phyloP scores from a whole-genome alignment of 2,888 invertebrate species.

The Heliconius charithonia region DNA sequence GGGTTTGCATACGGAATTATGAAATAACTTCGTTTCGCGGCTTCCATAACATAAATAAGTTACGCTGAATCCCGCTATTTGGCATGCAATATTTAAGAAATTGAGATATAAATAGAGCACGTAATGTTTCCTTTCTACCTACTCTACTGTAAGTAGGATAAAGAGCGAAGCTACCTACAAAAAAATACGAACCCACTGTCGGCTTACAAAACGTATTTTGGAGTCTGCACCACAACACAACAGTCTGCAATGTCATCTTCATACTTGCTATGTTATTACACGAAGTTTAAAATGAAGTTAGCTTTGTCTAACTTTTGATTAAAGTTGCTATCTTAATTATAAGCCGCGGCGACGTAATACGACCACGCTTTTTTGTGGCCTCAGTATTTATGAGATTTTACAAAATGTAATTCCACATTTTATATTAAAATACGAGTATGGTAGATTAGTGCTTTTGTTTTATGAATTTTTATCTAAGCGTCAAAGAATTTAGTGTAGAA shows the following conservation, averaged over 20 bases:
- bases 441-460: background rate
- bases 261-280: constrained; percentile 14
- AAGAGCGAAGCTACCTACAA: too few species aligned
- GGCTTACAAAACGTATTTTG: background rate
- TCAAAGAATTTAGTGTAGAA: too few species aligned
- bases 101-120: too few species aligned
- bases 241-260: constrained; percentile 11
- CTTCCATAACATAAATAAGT: too few species aligned
- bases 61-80: too few species aligned
- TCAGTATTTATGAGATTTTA: constrained; percentile 14
- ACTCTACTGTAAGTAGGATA: too few species aligned
- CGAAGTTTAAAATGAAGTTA: constrained; percentile 9
- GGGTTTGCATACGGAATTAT: too few species aligned
- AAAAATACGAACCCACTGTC: background rate
- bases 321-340: constrained; percentile 18
- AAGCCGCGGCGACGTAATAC: constrained; percentile 16
- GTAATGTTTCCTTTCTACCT: too few species aligned
- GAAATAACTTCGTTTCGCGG: too few species aligned
- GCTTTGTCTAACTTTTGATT: constrained; percentile 21
- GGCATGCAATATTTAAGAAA: too few species aligned
- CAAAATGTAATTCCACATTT: constrained; percentile 12
- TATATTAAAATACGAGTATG: background rate
- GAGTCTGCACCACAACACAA: background rate
- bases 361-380: constrained; percentile 16
- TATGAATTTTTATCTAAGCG: background rate